Evolutionary conservation across 2,888 invertebrate genomes (phyloP), one percentile per base, ranked within the genome.

Genomic region (Zootermopsis nevadensis): DNA sequence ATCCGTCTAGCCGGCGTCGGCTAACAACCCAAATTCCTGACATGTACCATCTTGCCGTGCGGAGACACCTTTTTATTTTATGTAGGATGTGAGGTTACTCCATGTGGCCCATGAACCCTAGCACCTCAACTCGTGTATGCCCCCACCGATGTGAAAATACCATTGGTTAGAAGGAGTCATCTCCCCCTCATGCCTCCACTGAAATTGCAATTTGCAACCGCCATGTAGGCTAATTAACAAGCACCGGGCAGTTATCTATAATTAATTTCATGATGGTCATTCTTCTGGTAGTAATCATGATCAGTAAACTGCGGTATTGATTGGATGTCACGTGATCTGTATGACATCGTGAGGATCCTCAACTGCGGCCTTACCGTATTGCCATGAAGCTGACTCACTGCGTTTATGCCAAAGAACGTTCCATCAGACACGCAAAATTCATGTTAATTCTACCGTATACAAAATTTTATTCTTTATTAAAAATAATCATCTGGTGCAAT

Each of bases 281-380:
- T 12, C 8, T n/a, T 2, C 60, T 27, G 27, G 60, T 27, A n/a
- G 60, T 8, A 27, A 8, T n/a, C n/a, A 60, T 69, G 69, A 69
- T 69, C 69, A 69, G 33, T 69, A 33, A 22, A 69, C 69, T 69
- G 69, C 31, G 33, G 15, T 69, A 69, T 69, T 22, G 69, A 69
- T 69, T 33, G 33, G 66, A 31, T 30, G 30, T 22, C 15, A 69
- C 7, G 24, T 66, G 66, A 66, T 66, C 66, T 48, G n/a, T 15
- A 48, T 8, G 48, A 8, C 48, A 60, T 27, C 15, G 27, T 6
- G 27, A 27, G n/a, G 2, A n/a, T 48, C 48, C 48, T 48, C 48
- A 48, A 48, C 15, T 48, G 19, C 19, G 6, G n/a, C 48, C 19
- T 19, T 48, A 15, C 19, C 48, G 48, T 48, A 15, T 48, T 48